These are phyloP conservation scores for Procambarus clarkii DNA, from an alignment of 1,140 invertebrate species.

Conservation along the genomic window DNA sequence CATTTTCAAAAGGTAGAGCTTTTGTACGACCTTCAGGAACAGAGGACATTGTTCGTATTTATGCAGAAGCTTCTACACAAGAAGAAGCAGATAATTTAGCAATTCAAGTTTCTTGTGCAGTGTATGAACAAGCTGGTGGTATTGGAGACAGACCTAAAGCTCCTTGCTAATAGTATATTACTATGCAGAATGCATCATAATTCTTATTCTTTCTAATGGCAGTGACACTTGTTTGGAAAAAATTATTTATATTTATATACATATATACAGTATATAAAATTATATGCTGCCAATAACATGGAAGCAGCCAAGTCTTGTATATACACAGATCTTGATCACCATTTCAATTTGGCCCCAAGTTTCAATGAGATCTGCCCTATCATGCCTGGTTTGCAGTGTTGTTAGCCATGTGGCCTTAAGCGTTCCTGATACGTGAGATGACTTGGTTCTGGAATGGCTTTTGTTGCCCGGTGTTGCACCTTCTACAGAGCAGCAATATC, in stretches of 20 bases:
- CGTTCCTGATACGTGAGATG: no score
- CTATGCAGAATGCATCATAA: not conserved
- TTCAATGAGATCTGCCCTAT: no score
- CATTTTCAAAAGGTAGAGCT: constrained; percentile 85
- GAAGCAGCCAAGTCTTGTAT: no score
- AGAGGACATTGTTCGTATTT: constrained; percentile 96
- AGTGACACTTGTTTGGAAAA: not conserved
- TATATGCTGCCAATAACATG: no score
- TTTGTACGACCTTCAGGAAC: constrained; percentile 93
- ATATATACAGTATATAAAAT: no score
- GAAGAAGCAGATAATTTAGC: constrained; percentile 84
- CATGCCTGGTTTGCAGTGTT: no score
- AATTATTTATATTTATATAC: not conserved
- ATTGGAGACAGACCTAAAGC: constrained; percentile 55
- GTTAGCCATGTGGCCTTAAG: no score
- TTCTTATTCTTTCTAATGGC: not conserved
- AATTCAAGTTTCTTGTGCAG: constrained; percentile 84
- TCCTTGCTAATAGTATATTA: not conserved
- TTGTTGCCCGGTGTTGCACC: no score
- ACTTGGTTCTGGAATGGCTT: no score
- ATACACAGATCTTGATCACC: no score
- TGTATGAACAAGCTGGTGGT: constrained; percentile 79
- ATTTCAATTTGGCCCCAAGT: no score
- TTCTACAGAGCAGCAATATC: no score
- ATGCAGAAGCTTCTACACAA: constrained; percentile 93